Base-by-base conservation (phyloP, 92 coral and sea anemone species). In the Zoanthus gigantus region DNA sequence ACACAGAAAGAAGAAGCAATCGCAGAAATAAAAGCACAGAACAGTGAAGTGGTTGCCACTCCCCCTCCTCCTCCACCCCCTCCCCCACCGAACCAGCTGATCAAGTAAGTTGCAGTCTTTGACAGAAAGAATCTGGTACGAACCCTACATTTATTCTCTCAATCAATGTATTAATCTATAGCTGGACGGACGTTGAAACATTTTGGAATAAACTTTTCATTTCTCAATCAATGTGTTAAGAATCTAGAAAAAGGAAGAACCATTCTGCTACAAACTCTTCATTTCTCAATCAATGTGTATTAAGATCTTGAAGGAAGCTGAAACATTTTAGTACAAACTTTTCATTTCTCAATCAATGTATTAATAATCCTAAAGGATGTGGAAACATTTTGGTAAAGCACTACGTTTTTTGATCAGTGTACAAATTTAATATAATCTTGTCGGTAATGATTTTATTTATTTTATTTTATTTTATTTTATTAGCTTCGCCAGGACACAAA, bases 51-150 rank as follows among this genome's bases (percentile, higher is more conserved):
- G 65, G 86, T 88, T n/a, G 75, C 90, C 32, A 86, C 90, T 4
- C 77, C 85, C 12, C 91, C 92, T 61, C 94, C 91, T 1, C 91
- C 94, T 17, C 86, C 88, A 2, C 92, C 95, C 8, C 88, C 92
- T 9, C 94, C 92, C 53, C 87, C 91, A 14, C 91, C 91, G 0
- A 78, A 60, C 34, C 94, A 92, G 42, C 91, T 96, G 14, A 81
- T 93, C 79, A 96, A 92, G 98, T 96, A 86, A 91, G 97, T 77
- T 15, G 14, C 8, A 0, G 3, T 75, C 30, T 75, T 46, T 28
- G 28, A 67, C 32, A 28, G 72, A 67, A 67, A 67, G 10, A 67
- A 7, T 15, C 16, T 63, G n/a, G 3, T 63, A 16, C 8, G 2
- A 13, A 6, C 30, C 18, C 23, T 50, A 3, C 56, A 50, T 11